Base-by-base conservation (phyloP, 2,888 invertebrate genomes). In the Cheilosia soror region DNA sequence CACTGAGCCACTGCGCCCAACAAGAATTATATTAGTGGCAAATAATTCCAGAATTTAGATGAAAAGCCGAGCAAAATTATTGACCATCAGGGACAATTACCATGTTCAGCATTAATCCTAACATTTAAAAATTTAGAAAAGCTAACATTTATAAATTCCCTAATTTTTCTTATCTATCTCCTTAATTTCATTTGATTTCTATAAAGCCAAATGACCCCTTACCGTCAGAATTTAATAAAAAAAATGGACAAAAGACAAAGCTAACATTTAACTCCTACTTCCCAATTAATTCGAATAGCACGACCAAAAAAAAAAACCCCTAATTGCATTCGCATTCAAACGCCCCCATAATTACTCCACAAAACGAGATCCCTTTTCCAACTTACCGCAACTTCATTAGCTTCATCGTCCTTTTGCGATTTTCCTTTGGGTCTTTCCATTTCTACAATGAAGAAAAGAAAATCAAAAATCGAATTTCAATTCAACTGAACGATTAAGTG, bases 401-500 rank as follows among this genome's bases (percentile, higher is more conserved):
- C 89, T 88, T 93, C 93, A 89, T 94, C 93, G 89, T 93, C 93
- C 89, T 92, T 92, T 89, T 91, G 92, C 87, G 91, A 90, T 88
- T 93, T 91, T 82, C 90, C 92, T 57, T 91, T 92, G 6, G 91
- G 91, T 27, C 92, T 88, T 87, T 92, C 92, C 92, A 92, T 92
- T 91, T 91, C 91, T 91, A 62, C 3, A 13, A 47, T 6, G 20
- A 11, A 75, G 44, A 53, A n/a, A 57, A 57, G 13, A 1, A 68
- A 58, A 51, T 47, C 58, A 20, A 60, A 72, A 69, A 78, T 75
- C 58, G 72, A 78, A 75, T 75, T 86, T 86, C 73, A 87, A 87
- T 87, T 76, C 57, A 68, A 80, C 77, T 47, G 47, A 66, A 84
- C 85, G 68, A 73, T 83, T 68, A 84, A 79, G 84, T 73, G 78